These are phyloP conservation scores for Platynereis dumerilii DNA, from an alignment of 2,888 invertebrate species.

Conservation along the genomic window DNA sequence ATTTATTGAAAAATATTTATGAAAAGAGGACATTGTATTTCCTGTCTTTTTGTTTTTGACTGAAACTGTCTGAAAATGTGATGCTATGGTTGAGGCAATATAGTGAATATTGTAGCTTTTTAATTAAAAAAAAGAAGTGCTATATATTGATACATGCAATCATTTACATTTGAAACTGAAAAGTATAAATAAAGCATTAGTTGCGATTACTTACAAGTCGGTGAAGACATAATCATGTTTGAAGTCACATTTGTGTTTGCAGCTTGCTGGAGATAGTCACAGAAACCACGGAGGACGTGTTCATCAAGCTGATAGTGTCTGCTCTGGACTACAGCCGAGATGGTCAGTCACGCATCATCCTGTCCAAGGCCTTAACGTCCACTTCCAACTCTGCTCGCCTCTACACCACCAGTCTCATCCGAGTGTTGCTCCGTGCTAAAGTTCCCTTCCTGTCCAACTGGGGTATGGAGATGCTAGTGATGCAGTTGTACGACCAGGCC, in stretches of 20 bases:
- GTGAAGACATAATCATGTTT: too few species aligned
- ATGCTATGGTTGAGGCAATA: too few species aligned
- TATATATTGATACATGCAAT: too few species aligned
- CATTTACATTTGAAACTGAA: too few species aligned
- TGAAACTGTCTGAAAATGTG: too few species aligned
- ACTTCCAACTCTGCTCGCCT: conserved; percentile 69
- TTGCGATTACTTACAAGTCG: too few species aligned
- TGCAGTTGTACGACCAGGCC: conserved; percentile 84
- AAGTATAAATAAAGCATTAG: too few species aligned
- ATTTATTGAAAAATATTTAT: too few species aligned
- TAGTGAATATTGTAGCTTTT: too few species aligned
- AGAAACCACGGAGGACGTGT: conserved; percentile 86
- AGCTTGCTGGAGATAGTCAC: conserved; percentile 80
- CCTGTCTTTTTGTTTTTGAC: too few species aligned
- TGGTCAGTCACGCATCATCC: conserved; percentile 68
- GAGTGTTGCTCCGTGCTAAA: conserved; percentile 76
- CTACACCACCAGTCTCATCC: conserved; percentile 90
- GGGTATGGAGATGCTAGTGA: conserved; percentile 84
- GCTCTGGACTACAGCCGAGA: conserved; percentile 86
- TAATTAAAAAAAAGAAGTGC: too few species aligned
- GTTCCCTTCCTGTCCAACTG: conserved; percentile 69
- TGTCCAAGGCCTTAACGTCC: conserved; percentile 67
- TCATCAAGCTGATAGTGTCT: conserved; percentile 90
- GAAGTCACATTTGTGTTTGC: conserved; percentile 35
- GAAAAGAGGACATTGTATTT: too few species aligned